Base-by-base conservation (phyloP, 2,888 invertebrate species). In the Willowsia nigromaculata region DNA sequence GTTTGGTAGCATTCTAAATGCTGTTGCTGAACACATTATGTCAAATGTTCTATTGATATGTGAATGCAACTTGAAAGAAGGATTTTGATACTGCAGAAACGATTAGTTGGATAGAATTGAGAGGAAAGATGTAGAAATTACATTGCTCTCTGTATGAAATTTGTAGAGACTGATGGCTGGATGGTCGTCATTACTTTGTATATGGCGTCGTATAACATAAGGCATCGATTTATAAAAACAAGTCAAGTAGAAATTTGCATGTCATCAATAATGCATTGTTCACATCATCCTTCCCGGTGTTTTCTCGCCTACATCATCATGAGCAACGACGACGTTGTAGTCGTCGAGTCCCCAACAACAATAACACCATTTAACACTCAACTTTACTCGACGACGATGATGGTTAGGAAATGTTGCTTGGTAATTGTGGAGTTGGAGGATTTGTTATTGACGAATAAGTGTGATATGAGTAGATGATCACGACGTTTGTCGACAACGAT, bases 231-330 rank as follows among this genome's bases (percentile, higher is more conserved):
- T 86, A 90, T 82, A 90, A 83, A 81, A 90, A 27, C 89, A 86
- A 90, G 85, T 90, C 89, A 90, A 90, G 85, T 90, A 86, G 89
- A 90, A 90, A 90, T 90, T 90, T 90, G 89, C 89, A 90, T 90
- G 89, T 90, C 89, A 90, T 90, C 89, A 90, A 90, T 90, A 90
- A 90, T 90, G 85, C 82, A 90, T 90, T 85, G 85, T 85, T 86
- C 85, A 76, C 81, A 53, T 90, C 89, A 71, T 90, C 83, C 76
- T 56, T 59, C 56, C 30, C 65, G 25, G 33, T 82, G 80, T 82
- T 68, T 74, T 87, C 43, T 65, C 76, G 59, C 88, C 84, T 68
- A 84, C 88, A 90, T 85, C 78, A 84, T 82, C 84, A 53, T 85
- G 33, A 81, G 18, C 37, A 59, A 71, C 62, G 11, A 4, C 33